These are phyloP conservation scores for Ornithoptera priamus DNA, from an alignment of 2,888 invertebrate genomes.

Conservation along the genomic window DNA sequence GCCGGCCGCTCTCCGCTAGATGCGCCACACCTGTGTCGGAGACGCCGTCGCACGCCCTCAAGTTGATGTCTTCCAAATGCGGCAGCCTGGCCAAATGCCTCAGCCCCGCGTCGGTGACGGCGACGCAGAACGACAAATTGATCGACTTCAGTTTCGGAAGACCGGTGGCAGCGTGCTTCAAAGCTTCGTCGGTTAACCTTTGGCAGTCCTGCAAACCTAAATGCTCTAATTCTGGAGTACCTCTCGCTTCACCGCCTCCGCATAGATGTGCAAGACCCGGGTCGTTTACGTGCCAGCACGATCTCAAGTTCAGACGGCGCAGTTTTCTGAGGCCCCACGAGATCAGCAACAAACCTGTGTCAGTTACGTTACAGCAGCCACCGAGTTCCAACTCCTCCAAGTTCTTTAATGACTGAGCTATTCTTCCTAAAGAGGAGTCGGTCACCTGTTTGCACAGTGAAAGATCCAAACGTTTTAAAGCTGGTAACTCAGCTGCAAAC, in stretches of 20 bases:
- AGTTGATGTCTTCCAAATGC: constrained; percentile 90
- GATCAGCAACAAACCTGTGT: constrained; percentile 90
- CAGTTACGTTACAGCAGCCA: constrained; percentile 95
- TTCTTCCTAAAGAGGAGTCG: constrained; percentile 91
- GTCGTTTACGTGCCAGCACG: constrained; percentile 96
- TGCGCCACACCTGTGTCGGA: constrained; percentile 95
- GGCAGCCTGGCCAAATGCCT: constrained; percentile 93
- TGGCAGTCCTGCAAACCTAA: constrained; percentile 97
- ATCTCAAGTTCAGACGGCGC: constrained; percentile 91
- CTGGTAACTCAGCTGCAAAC: constrained; percentile 87
- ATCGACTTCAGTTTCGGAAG: constrained; percentile 90
- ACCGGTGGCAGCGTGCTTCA: constrained; percentile 91
- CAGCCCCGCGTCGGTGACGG: constrained; percentile 95
- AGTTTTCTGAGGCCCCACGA: constrained; percentile 93
- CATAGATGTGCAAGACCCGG: constrained; percentile 93
- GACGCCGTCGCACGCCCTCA: constrained; percentile 96
- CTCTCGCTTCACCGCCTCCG: constrained; percentile 87
- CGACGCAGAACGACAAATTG: constrained; percentile 96
- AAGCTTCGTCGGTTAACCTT: constrained; percentile 93
- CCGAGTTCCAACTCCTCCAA: constrained; percentile 93
- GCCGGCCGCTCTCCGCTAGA: constrained; percentile 92
- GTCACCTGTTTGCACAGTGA: constrained; percentile 97
- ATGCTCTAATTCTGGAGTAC: constrained; percentile 89
- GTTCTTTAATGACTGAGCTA: constrained; percentile 91
- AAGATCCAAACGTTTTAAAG: constrained; percentile 89